Conservation (phyloP, 2,888 invertebrate species). For the Loripinus fragilis region DNA sequence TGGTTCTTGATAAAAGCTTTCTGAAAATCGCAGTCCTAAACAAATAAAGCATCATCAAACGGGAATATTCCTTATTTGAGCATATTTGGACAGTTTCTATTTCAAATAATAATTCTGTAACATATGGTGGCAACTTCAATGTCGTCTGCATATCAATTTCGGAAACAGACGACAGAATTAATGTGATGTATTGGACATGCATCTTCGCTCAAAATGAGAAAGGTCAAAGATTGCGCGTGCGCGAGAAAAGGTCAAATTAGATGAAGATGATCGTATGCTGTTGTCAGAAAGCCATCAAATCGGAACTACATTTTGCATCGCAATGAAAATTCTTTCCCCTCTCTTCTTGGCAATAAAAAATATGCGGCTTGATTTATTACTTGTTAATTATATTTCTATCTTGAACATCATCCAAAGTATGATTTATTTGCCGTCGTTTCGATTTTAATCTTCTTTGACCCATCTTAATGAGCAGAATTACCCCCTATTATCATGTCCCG, state of each 20-base stretch:
- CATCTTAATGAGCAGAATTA: conserved; percentile 24
- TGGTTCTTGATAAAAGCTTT: background rate
- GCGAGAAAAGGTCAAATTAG: conserved; percentile 21
- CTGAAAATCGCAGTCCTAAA: background rate
- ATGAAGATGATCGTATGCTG: conserved; percentile 19
- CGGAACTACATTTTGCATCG: conserved; percentile 5
- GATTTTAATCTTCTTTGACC: conserved; percentile 21
- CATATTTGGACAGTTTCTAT: conserved; percentile 39
- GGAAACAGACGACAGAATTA: conserved; percentile 44
- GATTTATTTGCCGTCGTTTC: conserved; percentile 16
- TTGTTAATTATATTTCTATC: conserved; percentile 26
- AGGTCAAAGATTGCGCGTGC: conserved; percentile 17
- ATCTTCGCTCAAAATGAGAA: conserved; percentile 13
- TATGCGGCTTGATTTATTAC: conserved; percentile 21
- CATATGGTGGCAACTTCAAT: conserved; percentile 52
- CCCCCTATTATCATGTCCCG: conserved; percentile 16
- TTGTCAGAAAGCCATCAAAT: background rate
- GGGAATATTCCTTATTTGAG: conserved; percentile 11
- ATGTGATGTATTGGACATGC: conserved; percentile 55
- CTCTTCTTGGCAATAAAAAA: conserved; percentile 4
- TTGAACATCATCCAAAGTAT: conserved; percentile 19
- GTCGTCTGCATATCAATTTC: conserved; percentile 57
- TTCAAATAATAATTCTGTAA: conserved; percentile 49
- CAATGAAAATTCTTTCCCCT: conserved; percentile 16
- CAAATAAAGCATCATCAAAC: conserved; percentile 16